These are phyloP conservation scores for Merops nubicus DNA, from an alignment of 2,113 vertebrate species.

Conservation along the genomic window DNA sequence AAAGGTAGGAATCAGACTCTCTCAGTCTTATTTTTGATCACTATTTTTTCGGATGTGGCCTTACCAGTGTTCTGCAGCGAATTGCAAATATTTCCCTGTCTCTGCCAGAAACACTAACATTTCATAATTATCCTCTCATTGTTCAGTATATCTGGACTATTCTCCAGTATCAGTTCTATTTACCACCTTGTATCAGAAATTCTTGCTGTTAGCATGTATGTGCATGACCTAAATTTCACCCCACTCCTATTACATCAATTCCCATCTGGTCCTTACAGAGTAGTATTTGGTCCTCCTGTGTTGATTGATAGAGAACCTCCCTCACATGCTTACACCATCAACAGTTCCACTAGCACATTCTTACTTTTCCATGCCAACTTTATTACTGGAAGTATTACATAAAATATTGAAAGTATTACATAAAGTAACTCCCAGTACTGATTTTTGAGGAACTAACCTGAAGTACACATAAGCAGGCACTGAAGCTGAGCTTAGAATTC, in stretches of 20 bases:
- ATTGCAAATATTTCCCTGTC: not conserved
- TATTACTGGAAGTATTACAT: slow-evolving; percentile 13
- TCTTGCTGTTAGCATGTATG: not conserved
- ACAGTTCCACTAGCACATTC: not conserved
- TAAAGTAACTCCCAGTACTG: not conserved
- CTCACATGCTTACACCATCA: not conserved
- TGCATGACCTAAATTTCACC: slow-evolving; percentile 25
- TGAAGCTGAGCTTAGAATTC: not conserved
- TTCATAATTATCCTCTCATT: not conserved
- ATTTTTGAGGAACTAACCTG: not conserved
- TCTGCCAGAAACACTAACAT: not conserved
- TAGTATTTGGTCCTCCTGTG: not conserved
- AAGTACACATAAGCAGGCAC: not conserved
- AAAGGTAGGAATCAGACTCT: not conserved
- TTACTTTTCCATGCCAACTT: slow-evolving; percentile 16
- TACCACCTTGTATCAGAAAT: slow-evolving; percentile 12
- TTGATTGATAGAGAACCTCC: not conserved
- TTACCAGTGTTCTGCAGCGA: not conserved
- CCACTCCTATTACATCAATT: not conserved
- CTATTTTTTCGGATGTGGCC: not conserved
- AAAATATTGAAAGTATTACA: not conserved
- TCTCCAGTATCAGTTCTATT: not conserved
- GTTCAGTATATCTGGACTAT: not conserved
- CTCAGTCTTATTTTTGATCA: not conserved
- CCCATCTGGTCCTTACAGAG: slow-evolving; percentile 9